Base-by-base conservation (phyloP, 2,113 vertebrate species). In the Menidia beryllina region DNA sequence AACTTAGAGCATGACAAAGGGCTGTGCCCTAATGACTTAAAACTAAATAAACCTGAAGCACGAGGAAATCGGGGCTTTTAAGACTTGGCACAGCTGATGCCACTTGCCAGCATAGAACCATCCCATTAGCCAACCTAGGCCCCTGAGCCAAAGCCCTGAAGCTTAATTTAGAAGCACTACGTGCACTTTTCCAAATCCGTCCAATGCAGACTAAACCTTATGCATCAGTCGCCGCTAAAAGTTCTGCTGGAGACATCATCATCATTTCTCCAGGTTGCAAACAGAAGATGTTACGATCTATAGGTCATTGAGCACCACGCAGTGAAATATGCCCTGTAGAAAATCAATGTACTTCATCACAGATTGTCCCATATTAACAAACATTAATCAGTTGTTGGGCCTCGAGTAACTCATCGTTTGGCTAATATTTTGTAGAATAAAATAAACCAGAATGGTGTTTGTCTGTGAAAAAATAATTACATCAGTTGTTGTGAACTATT, bases 31-130 rank as follows among this genome's bases (percentile, higher is more conserved):
- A 23, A 20, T 41, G 21, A 5, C 26, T 45, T 17, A 39, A 7
- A 25, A 0, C 39, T 17, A 59, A 59, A 53, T 8, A 8, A 60
- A 38, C 13, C 48, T 25, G 36, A 17, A 2, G 20, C 51, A 25
- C 5, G 11, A 73, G 45, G 43, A 34, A 39, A 60, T 45, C 7
- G 1, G 43, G 12, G 67, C 75, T 75, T 79, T 85, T 76, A 72
- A 65, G 59, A 68, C 38, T 72, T 75, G 75, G 63, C 75, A 69
- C 71, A 69, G 75, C 48, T 30, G 54, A 65, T 2, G 21, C 57
- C 70, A 72, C 53, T 75, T 72, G n/a, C n/a, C 56, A 73, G 69
- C 17, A 19, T 77, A 55, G n/a, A 69, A n/a, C 53, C 34, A n/a
- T 26, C 68, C 60, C 54, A 58, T 13, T 27, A 61, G 54, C 69